phyloP scores from a whole-genome alignment of 1,140 invertebrate genomes.

The Drosophila auraria region DNA sequence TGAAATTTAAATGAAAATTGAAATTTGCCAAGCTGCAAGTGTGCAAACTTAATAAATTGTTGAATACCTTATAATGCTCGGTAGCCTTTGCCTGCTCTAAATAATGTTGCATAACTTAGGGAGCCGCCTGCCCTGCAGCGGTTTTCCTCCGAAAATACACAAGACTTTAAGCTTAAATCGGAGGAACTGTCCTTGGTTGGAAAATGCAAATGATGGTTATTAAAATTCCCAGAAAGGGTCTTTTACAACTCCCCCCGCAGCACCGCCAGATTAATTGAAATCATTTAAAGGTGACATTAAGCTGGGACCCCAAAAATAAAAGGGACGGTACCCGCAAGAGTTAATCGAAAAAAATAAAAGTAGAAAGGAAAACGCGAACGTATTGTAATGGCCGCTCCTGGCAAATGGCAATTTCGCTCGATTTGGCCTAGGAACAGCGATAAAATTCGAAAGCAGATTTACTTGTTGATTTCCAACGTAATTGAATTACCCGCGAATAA shows the following conservation, averaged over 20 bases:
- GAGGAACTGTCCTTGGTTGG: conserved; percentile 8
- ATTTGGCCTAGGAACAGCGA: conserved; percentile 29
- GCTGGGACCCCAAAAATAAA: conserved; percentile 40
- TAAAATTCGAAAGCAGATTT: conserved; percentile 58
- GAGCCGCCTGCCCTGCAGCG: conserved; percentile 16
- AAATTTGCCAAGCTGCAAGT: conserved; percentile 22
- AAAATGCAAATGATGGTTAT: conserved; percentile 60
- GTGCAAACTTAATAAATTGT: conserved; percentile 59
- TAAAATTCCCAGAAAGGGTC: conserved; percentile 32
- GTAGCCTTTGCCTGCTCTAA: conserved; percentile 12
- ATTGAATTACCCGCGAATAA: conserved; percentile 73
- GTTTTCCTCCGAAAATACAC: conserved; percentile 16
- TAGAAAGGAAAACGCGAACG: conserved; percentile 27
- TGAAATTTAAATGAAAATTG: conserved; percentile 66
- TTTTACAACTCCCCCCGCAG: not conserved
- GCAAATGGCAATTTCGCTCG: conserved; percentile 36
- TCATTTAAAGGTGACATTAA: conserved; percentile 75
- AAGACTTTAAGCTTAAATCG: conserved; percentile 53
- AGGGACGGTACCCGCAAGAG: conserved; percentile 11
- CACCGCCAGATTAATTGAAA: conserved; percentile 62
- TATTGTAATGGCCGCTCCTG: conserved; percentile 8
- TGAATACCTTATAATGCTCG: conserved; percentile 28
- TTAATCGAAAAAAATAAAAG: conserved; percentile 7
- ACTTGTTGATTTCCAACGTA: conserved; percentile 74
- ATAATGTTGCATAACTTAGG: conserved; percentile 54